A percentile compares a stretch with the other conserved stretches of the same genome.
phyloP scores from a whole-genome alignment of 2,888 invertebrate genomes.

The Pycnomerus fuliginosus region DNA sequence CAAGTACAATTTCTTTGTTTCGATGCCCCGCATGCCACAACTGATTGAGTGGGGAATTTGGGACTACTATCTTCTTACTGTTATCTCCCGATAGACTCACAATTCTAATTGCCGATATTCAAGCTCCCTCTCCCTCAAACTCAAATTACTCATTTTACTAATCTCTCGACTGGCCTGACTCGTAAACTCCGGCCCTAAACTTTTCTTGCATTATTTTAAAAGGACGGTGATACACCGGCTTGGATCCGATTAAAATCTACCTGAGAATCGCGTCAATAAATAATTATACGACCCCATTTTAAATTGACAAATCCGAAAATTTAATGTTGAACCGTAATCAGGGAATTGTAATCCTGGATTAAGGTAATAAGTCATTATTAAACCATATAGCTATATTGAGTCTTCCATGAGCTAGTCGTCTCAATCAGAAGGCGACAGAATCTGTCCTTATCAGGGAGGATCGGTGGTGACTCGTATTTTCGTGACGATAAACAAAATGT shows the following conservation, averaged over 20 bases:
- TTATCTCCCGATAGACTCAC: slow-evolving; percentile 40
- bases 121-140: no score
- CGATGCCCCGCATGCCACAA: slow-evolving; percentile 48
- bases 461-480: no score
- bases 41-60: slow-evolving; percentile 53
- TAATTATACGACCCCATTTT: slow-evolving; percentile 45
- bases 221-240: no score
- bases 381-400: no score
- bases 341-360: slow-evolving; percentile 46
- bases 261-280: slow-evolving; percentile 33
- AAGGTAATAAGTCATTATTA: slow-evolving; percentile 44
- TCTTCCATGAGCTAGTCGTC: no score
- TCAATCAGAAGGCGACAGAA: no score
- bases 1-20: slow-evolving; percentile 52
- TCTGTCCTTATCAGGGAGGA: no score
- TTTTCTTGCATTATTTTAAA: no score
- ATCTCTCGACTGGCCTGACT: no score
- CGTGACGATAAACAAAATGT: slow-evolving; percentile 42
- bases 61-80: slow-evolving; percentile 43
- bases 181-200: no score
- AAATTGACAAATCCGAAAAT: slow-evolving; percentile 47
- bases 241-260: slow-evolving; percentile 2
- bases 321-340: slow-evolving; percentile 42
- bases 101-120: slow-evolving; percentile 46
- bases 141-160: no score